These are phyloP conservation scores for Amiota mariae DNA, from an alignment of 2,888 invertebrate genomes.

Conservation along the genomic window DNA sequence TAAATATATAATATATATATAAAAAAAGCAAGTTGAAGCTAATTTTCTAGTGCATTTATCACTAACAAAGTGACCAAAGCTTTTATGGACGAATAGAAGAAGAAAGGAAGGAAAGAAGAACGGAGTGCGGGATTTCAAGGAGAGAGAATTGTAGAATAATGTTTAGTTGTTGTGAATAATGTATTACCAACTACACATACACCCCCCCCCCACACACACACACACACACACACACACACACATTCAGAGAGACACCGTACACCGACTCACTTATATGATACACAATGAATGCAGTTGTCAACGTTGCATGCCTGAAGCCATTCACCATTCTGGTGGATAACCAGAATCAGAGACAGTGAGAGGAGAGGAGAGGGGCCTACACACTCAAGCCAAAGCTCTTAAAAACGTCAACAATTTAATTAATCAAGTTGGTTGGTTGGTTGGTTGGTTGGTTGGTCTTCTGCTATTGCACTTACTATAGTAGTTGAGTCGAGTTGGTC, in stretches of 20 bases:
- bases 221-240: background rate
- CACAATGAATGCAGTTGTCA: conserved; percentile 10
- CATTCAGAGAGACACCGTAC: too few species aligned
- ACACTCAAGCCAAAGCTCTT: conserved; percentile 50
- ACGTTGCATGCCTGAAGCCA: background rate
- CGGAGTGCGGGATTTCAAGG: conserved; percentile 43
- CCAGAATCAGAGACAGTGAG: background rate
- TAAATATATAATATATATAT: background rate
- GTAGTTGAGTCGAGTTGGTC: too few species aligned
- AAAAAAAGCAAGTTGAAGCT: conserved; percentile 39
- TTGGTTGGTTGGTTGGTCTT: background rate
- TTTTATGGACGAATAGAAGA: too few species aligned
- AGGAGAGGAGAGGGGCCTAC: background rate
- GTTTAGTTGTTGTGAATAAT: conserved; percentile 62
- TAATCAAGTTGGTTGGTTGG: conserved; percentile 53
- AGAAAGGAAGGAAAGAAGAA: conserved; percentile 25
- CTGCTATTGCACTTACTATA: too few species aligned
- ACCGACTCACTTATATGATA: background rate
- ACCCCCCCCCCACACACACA: background rate
- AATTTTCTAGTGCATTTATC: conserved; percentile 62
- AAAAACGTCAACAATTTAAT: conserved; percentile 66
- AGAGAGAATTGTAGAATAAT: conserved; percentile 37
- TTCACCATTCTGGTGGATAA: background rate
- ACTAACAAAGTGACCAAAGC: conserved; percentile 44
- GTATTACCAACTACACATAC: conserved; percentile 28